phyloP scores from a whole-genome alignment of 2,113 vertebrate species.

The Verasper variegatus region DNA sequence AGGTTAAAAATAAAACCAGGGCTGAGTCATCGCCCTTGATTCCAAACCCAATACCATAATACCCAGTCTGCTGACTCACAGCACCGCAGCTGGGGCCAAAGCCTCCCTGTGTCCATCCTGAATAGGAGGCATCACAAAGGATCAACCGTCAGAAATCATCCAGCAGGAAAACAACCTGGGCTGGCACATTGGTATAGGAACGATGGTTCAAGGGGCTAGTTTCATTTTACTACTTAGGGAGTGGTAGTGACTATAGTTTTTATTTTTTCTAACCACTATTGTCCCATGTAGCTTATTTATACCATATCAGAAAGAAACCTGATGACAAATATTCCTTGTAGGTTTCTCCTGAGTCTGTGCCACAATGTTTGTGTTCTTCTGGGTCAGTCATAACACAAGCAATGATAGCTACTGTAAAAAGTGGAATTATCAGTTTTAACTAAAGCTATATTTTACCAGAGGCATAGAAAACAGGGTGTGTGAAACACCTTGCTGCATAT shows the following conservation, averaged over 20 bases:
- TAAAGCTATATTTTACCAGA: too few species aligned
- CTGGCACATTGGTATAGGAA: neutral
- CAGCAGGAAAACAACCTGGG: slow-evolving; percentile 42
- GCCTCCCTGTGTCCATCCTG: slow-evolving; percentile 40
- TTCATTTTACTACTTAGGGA: neutral
- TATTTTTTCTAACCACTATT: too few species aligned
- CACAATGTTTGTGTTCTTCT: too few species aligned
- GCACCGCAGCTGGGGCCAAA: slow-evolving; percentile 1
- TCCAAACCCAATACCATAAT: slow-evolving; percentile 42
- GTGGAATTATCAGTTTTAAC: neutral
- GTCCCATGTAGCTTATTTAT: too few species aligned
- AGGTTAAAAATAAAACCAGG: neutral
- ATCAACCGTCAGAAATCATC: slow-evolving; percentile 29
- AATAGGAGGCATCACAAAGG: slow-evolving; percentile 56
- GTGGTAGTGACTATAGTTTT: too few species aligned
- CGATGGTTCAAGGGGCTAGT: neutral
- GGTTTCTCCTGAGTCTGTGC: too few species aligned
- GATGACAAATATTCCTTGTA: neutral
- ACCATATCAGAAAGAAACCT: neutral
- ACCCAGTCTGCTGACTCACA: slow-evolving; percentile 52
- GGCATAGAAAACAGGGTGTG: neutral
- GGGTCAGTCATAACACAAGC: neutral
- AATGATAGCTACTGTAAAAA: neutral
- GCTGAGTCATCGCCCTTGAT: neutral
- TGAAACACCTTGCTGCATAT: neutral